Conservation (phyloP, 2,113 vertebrate genomes). For the Clarias magur region DNA sequence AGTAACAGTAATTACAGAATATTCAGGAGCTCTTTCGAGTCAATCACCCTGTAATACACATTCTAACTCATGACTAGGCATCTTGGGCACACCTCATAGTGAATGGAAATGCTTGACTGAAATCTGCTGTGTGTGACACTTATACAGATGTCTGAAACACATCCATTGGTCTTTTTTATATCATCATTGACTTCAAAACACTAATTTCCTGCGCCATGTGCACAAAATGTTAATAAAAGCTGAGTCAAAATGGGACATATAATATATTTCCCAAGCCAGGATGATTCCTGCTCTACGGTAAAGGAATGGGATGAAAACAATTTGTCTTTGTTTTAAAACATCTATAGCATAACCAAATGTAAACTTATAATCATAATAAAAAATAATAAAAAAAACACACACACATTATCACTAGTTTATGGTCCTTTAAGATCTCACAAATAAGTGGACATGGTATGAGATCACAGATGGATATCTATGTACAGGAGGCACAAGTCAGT, state of each 20-base stretch:
- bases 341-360: background rate
- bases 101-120: background rate
- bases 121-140: background rate
- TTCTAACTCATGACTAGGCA: background rate
- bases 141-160: background rate
- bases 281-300: background rate
- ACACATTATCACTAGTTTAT: background rate
- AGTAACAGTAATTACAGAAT: no score
- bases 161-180: background rate
- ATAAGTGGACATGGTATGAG: background rate
- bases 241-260: background rate
- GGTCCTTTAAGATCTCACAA: background rate
- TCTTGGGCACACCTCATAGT: background rate
- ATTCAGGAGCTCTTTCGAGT: no score
- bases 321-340: background rate
- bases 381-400: background rate
- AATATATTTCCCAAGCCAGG: no score
- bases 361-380: background rate
- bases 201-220: background rate
- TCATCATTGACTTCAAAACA: background rate
- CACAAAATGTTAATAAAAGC: background rate
- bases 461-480: background rate
- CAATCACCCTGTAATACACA: background rate
- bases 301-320: background rate
- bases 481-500: background rate